phyloP scores from a whole-genome alignment of 2,888 invertebrate genomes.

The Scaptomyza flava region DNA sequence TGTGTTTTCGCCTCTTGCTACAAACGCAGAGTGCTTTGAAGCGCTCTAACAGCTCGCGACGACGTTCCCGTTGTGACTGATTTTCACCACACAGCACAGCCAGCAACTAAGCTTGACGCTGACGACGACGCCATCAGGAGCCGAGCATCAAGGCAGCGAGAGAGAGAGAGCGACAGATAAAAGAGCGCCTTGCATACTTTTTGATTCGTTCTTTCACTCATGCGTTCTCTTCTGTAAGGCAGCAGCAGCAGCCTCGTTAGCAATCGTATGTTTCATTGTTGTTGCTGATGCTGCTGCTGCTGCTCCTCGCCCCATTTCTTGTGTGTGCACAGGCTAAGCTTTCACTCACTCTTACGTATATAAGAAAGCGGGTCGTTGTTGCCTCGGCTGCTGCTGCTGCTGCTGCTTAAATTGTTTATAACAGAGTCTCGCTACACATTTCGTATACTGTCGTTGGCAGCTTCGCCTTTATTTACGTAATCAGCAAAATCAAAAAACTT shows the following conservation, averaged over 20 bases:
- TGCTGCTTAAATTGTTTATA: constrained; percentile 65
- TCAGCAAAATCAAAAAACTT: constrained; percentile 76
- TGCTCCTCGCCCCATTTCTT: constrained; percentile 61
- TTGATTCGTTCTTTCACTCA: not conserved
- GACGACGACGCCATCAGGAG: constrained; percentile 17
- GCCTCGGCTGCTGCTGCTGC: constrained; percentile 31
- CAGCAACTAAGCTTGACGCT: constrained; percentile 50
- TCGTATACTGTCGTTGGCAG: constrained; percentile 47
- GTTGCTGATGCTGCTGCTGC: constrained; percentile 26
- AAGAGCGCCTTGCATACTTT: constrained; percentile 16
- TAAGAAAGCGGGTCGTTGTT: constrained; percentile 39
- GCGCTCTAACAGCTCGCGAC: constrained; percentile 84
- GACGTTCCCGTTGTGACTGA: constrained; percentile 85
- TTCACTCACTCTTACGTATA: constrained; percentile 7
- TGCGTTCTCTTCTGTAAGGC: constrained; percentile 9
- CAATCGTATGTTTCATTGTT: constrained; percentile 42
- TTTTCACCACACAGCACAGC: constrained; percentile 79
- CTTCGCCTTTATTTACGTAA: constrained; percentile 80
- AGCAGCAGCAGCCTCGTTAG: constrained; percentile 63
- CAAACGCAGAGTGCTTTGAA: constrained; percentile 64
- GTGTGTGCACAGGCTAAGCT: constrained; percentile 47
- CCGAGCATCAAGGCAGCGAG: constrained; percentile 28
- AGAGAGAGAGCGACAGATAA: constrained; percentile 17
- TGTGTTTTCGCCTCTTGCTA: constrained; percentile 64
- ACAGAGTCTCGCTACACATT: constrained; percentile 65